Percentiles rank a stretch among this genome's conserved stretches.
Conservation (phyloP, 1,140 invertebrate genomes). For the Zaprionus inermis region DNA sequence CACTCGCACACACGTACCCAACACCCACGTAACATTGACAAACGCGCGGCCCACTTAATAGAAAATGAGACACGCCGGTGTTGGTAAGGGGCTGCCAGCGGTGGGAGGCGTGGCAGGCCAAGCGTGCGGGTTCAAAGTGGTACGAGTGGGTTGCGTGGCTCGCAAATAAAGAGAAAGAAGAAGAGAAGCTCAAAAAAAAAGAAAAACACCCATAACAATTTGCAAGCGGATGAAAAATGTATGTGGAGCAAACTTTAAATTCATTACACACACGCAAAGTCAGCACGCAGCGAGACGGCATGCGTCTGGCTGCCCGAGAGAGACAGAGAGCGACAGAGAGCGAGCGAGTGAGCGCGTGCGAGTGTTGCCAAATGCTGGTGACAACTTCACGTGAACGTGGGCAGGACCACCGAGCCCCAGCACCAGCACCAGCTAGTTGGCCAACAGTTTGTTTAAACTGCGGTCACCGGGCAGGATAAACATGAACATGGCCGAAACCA, state of each 20-base stretch:
- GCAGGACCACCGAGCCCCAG: background rate
- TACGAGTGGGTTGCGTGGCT: conserved; percentile 21
- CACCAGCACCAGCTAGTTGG: conserved; percentile 24
- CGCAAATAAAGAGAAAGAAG: conserved; percentile 14
- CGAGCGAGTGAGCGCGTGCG: background rate
- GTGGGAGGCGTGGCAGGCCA: background rate
- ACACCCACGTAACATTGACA: conserved; percentile 48
- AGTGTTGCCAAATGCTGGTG: conserved; percentile 46
- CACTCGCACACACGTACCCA: conserved; percentile 44
- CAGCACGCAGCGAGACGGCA: conserved; percentile 13
- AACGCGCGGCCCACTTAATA: conserved; percentile 62
- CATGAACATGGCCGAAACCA: conserved; percentile 18
- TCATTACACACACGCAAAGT: conserved; percentile 81
- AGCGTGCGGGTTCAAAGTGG: conserved; percentile 9
- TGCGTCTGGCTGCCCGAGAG: background rate
- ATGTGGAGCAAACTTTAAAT: conserved; percentile 79
- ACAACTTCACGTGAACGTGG: conserved; percentile 57
- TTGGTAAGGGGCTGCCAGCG: background rate
- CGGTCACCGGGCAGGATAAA: conserved; percentile 67
- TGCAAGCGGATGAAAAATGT: conserved; percentile 77
- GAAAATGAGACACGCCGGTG: conserved; percentile 48
- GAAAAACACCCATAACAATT: conserved; percentile 70
- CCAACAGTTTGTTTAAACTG: conserved; percentile 75
- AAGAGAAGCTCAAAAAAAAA: background rate
- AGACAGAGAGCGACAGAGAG: background rate